These are phyloP conservation scores for Dermatophagoides farinae DNA, from an alignment of 1,140 invertebrate species.

Conservation along the genomic window DNA sequence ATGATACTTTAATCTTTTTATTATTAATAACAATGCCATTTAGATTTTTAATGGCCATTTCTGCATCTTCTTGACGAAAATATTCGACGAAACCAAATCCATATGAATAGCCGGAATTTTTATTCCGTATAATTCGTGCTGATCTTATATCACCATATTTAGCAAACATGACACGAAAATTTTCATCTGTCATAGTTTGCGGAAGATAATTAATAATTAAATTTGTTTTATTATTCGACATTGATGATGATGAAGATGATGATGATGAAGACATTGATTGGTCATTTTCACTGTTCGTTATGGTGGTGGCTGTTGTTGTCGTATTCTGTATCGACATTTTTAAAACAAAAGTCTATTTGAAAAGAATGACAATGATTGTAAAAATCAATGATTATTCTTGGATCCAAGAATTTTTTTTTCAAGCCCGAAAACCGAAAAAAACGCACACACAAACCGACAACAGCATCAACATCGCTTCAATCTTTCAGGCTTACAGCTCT, in stretches of 20 bases:
- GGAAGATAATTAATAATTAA: conserved; percentile 81
- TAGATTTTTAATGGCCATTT: conserved; percentile 57
- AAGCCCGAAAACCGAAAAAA: too few species aligned
- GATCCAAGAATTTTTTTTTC: too few species aligned
- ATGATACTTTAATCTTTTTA: conserved; percentile 70
- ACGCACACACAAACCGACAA: too few species aligned
- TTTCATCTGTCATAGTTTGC: conserved; percentile 73
- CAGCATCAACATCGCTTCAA: too few species aligned
- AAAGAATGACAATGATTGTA: too few species aligned
- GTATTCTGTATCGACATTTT: too few species aligned
- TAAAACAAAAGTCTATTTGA: too few species aligned
- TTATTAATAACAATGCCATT: conserved; percentile 72
- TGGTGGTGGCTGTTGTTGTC: too few species aligned
- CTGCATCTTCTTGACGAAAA: conserved; percentile 56
- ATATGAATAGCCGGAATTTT: conserved; percentile 80
- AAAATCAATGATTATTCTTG: too few species aligned
- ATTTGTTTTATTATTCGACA: conserved; percentile 3
- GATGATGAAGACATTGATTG: too few species aligned
- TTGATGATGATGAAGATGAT: neutral
- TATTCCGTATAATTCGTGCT: conserved; percentile 75
- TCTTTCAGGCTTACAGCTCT: too few species aligned
- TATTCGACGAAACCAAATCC: conserved; percentile 93
- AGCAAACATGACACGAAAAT: conserved; percentile 66
- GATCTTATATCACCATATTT: conserved; percentile 65
- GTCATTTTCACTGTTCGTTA: too few species aligned